Evolutionary conservation across 2,888 invertebrate genomes (phyloP), one percentile per base, ranked within the genome.

Genomic region (Tanaodytes sp.): DNA sequence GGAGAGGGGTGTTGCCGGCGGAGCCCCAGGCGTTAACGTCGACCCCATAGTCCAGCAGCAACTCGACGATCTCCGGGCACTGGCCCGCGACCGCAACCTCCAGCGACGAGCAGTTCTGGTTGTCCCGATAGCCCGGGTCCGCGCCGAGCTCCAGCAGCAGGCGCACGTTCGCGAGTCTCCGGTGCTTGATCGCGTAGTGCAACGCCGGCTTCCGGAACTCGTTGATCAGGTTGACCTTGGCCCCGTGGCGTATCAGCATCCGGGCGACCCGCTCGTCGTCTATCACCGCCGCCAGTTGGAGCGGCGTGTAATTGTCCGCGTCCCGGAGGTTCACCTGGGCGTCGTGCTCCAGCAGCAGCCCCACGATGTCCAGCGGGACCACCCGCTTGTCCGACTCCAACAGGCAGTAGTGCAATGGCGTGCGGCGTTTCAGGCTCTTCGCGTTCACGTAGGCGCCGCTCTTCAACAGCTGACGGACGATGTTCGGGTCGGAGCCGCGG

Each of bases 401-500:
- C n/a, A 33, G 33, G 33, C 33, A 33, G 33, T 33, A 33, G 33
- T 33, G 33, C 11, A 33, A n/a, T 2, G 33, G 33, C 8, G 33
- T 33, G 2, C 33, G 33, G 5, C n/a, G 5, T 33, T 33, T 33
- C 33, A 33, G 5, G 33, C 33, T 33, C 33, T 33, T 33, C 33
- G 33, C 33, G 33, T 33, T 33, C 11, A 33, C 12, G 12, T n/a
- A n/a, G 2, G 33, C 33, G n/a, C 33, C 33, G 33, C n/a, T 33
- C 33, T n/a, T 4, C n/a, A 33, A 2, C 11, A 33, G 33, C 33
- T 9, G 8, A 2, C n/a, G 5, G 5, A 33, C 33, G n/a, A 33
- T 33, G 33, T 33, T 5, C 33, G 2, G 2, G n/a, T 33, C 12
- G 8, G 33, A 33, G 8, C 33, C 33, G n/a, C 33, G 33, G 6